Evolutionary conservation across 2,888 invertebrate genomes (phyloP), one percentile per base, ranked within the genome.

Genomic region (Sicus ferrugineus): DNA sequence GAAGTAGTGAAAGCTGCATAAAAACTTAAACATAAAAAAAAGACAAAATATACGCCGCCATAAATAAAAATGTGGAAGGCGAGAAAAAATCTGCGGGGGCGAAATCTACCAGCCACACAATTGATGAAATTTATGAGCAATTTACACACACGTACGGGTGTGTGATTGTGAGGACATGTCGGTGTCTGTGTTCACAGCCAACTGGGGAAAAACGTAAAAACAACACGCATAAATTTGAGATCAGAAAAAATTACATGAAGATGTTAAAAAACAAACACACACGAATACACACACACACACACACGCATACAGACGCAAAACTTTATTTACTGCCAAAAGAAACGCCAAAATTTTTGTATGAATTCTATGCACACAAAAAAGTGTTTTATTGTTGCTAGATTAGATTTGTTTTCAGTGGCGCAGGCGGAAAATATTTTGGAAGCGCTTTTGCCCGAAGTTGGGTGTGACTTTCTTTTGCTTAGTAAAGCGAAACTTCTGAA

Each of bases 121-220:
- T 64, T 64, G 63, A 64, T 64, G 50, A 64, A 48, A 50, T 64
- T 64, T 64, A 50, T 64, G 63, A 64, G 63, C 46, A 46, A 64
- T 64, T 48, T 48, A 48, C 50, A 30, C 19, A 23, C 14, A 23
- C 23, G 19, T 21, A 59, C 31, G 59, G n/a, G 59, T 56, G 30
- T 30, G 5, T 7, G 16, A 42, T 42, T 42, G 16, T n/a, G n/a
- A 42, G 42, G n/a, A 4, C n/a, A 3, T 16, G 42, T 9, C 11
- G 14, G 42, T 38, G 38, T 11, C 11, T 11, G 38, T 38, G 7
- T 38, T 11, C 38, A 14, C 42, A 16, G 0, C 4, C 7, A n/a
- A 26, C 14, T 16, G 6, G 26, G 5, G 16, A 9, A 54, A 54
- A n/a, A 21, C 16, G 26, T 23, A 54, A 54, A 26, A 54, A 54